Base-by-base conservation (phyloP, 2,888 invertebrate species). In the Andrena bucephala region DNA sequence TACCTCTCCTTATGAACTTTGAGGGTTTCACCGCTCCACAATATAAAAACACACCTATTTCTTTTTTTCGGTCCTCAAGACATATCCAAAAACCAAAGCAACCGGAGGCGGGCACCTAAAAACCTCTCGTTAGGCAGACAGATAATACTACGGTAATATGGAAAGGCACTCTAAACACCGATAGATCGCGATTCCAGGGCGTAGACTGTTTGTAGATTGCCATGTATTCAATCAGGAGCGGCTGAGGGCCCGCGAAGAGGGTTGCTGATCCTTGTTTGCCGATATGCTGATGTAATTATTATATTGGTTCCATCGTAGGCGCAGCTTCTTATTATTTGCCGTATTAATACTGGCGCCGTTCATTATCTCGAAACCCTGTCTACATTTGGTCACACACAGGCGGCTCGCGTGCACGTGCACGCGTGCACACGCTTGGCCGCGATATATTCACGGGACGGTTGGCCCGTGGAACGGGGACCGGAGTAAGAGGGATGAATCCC, bases 261-360 rank as follows among this genome's bases (percentile, higher is more conserved):
- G 85, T 84, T 89, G 93, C 93, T 93, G 92, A 93, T 91, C 92
- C 90, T 87, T 93, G 93, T 94, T 94, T 94, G 93, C 92, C 92
- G 92, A 93, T 94, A 94, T 94, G 94, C 94, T 94, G 93, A 94
- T 94, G 94, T 93, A 94, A 94, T 94, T 94, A 94, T 94, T 94
- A 93, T 93, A 94, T 93, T 94, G 93, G 89, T 83, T 90, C 89
- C 79, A 81, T 77, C 68, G 79, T 77, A 65, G 67, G 77, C 84
- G 81, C 81, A 62, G 88, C 87, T 90, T 90, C 88, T 91, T 90
- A 87, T 91, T 89, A 90, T 90, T 90, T 90, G 89, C 89, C 81
- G 86, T 89, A 89, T 89, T 91, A 91, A 90, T 90, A 87, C 87
- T 77, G 82, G 87, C 83, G 85, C 77, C 86, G 87, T 90, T 90